Base-by-base conservation (phyloP, 1,140 invertebrate genomes). In the Diprion similis region DNA sequence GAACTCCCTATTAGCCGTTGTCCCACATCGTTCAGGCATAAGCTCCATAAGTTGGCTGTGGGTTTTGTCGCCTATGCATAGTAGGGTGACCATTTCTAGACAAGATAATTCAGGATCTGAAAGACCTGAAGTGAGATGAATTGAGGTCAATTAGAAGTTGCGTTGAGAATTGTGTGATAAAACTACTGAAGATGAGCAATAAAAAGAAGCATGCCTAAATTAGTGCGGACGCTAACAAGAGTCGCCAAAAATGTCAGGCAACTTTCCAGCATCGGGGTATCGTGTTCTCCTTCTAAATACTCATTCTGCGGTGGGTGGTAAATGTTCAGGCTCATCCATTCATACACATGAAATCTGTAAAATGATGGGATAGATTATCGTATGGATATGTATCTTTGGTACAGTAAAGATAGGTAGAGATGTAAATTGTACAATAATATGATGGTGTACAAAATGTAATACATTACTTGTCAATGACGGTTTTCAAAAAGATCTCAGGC, bases 1-100 rank as follows among this genome's bases (percentile, higher is more conserved):
- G 86, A 98, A 97, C 87, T 97, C 96, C 80, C 94, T 92, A 67
- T 94, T 95, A 82, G 97, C 95, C 24, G 94, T 93, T 80, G 95
- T 95, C 9, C 97, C 97, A 81, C 95, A 98, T 37, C 96, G 91
- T 89, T 99, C 97, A 0, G 98, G 97, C 94, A 99, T 97, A 46
- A 97, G 87, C 84, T 99, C 97, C 87, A 97, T 94, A 18, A 99
- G 88, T 84, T 98, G 97, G 78, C 95, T 97, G 87, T 99, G 97
- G 1, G 97, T 98, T 86, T 97, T 96, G 86, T 99, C 97, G 66
- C 93, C 93, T 86, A 98, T 97, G 80, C 96, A 97, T 65, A 99
- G 88, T 37, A 99, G 86, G 4, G 96, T 96, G 13, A 97, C 94
- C 90, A 99, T 97, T 90, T 99, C 98, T 71, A 98, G 89, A 67